These are phyloP conservation scores for Patiria pectinifera DNA, from an alignment of 53 echinoderm and acorn worm species.

Conservation along the genomic window DNA sequence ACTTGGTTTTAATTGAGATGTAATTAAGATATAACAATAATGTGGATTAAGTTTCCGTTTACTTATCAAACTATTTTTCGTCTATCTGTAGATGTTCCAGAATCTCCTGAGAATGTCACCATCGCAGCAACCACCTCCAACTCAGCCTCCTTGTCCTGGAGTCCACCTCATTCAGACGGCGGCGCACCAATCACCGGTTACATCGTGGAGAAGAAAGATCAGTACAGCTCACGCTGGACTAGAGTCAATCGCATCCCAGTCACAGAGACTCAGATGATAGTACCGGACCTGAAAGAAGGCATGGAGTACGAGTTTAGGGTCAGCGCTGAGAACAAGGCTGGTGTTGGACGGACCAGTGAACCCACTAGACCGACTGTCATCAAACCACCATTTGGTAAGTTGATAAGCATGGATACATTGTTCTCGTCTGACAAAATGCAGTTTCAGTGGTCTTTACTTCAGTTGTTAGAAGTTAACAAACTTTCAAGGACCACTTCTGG, in stretches of 20 bases:
- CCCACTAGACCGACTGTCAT: conserved; percentile 80
- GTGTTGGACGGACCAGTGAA: conserved; percentile 85
- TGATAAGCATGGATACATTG: not conserved
- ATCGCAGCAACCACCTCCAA: conserved; percentile 73
- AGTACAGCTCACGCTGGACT: conserved; percentile 86
- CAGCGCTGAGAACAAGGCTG: conserved; percentile 92
- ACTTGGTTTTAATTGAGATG: too few relatives aligned
- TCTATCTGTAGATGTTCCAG: conserved; percentile 79
- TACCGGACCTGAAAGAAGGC: conserved; percentile 84
- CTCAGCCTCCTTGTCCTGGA: conserved; percentile 85
- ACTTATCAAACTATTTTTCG: not conserved
- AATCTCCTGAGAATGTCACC: conserved; percentile 76
- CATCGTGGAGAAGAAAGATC: conserved; percentile 91
- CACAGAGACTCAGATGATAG: conserved; percentile 66
- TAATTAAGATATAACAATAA: too few relatives aligned
- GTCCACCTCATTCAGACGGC: conserved; percentile 84
- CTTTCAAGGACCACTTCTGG: too few relatives aligned
- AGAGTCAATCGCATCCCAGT: conserved; percentile 73
- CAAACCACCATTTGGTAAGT: conserved; percentile 93
- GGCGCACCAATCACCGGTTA: conserved; percentile 89
- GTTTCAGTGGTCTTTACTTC: not conserved
- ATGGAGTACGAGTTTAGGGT: conserved; percentile 94
- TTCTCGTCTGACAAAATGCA: not conserved
- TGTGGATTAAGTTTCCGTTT: too few relatives aligned
- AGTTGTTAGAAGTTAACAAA: too few relatives aligned